Evolutionary conservation across 2,888 invertebrate species (phyloP).

Genomic region (Cybosia mesomella): DNA sequence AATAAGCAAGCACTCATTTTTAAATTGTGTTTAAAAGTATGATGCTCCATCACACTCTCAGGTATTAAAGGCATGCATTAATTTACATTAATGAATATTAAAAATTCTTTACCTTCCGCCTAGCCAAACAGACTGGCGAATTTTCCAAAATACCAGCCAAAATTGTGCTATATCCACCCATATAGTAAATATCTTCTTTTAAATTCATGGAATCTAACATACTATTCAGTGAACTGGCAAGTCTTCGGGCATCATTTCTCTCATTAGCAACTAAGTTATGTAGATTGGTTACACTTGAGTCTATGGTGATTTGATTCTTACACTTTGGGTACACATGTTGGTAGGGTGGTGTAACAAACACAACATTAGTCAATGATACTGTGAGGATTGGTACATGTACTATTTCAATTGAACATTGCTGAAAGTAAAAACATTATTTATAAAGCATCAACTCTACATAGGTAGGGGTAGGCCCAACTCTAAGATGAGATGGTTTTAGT

Average conservation of each 20-base stretch:
- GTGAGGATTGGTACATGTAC: conserved; percentile 88
- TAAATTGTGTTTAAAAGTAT: no score
- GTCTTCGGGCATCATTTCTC: conserved; percentile 74
- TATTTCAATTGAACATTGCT: conserved; percentile 88
- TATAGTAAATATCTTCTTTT: conserved; percentile 89
- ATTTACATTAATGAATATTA: background rate
- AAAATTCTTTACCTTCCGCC: conserved; percentile 83
- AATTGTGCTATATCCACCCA: conserved; percentile 88
- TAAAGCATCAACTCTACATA: background rate
- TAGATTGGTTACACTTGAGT: conserved; percentile 70
- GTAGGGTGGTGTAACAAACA: conserved; percentile 89
- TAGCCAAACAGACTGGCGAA: conserved; percentile 81
- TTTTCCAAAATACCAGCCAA: conserved; percentile 88
- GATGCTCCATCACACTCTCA: background rate
- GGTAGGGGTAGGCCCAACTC: no score
- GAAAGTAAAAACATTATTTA: conserved; percentile 55
- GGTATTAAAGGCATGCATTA: no score
- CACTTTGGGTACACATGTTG: conserved; percentile 86
- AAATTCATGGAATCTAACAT: conserved; percentile 87
- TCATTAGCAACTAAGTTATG: conserved; percentile 73
- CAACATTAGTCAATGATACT: conserved; percentile 84
- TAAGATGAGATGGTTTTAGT: no score
- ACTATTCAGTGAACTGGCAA: conserved; percentile 83
- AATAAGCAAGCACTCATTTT: no score
- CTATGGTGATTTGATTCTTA: conserved; percentile 67